Conservation (phyloP, 1,140 invertebrate species). For the Drosophila yakuba region DNA sequence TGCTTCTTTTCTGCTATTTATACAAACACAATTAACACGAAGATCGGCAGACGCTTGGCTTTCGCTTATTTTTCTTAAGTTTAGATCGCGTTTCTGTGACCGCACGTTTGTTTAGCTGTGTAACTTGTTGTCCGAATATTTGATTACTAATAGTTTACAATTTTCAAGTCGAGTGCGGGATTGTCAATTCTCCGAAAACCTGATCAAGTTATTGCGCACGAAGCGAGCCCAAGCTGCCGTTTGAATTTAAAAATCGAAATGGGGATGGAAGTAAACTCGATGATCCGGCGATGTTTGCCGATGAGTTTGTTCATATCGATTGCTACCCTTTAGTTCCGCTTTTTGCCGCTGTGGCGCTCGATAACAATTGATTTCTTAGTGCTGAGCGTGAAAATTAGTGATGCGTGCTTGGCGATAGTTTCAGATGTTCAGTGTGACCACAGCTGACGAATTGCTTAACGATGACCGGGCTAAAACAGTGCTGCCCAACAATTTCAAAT, state of each 20-base stretch:
- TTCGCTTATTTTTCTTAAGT: neutral
- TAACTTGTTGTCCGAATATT: slow-evolving; percentile 25
- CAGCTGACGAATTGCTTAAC: neutral
- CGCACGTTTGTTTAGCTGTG: slow-evolving; percentile 13
- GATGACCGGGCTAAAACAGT: neutral
- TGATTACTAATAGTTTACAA: slow-evolving; percentile 33
- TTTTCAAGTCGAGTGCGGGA: slow-evolving; percentile 23
- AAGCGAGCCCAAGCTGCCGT: slow-evolving; percentile 54
- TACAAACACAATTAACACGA: slow-evolving; percentile 27
- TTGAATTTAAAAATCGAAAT: slow-evolving; percentile 48
- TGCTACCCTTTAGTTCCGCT: neutral
- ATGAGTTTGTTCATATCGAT: too few relatives aligned
- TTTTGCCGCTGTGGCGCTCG: neutral
- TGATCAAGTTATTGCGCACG: slow-evolving; percentile 37
- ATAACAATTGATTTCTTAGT: too few relatives aligned
- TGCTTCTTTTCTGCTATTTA: slow-evolving; percentile 1
- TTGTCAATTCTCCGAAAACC: slow-evolving; percentile 15
- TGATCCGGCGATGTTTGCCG: too few relatives aligned
- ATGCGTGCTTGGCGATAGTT: too few relatives aligned
- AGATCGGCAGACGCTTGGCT: slow-evolving; percentile 17
- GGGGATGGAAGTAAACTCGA: neutral
- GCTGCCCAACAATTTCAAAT: slow-evolving; percentile 16
- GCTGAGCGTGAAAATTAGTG: too few relatives aligned
- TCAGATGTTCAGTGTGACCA: neutral
- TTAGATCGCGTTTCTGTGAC: slow-evolving; percentile 12